phyloP scores from a whole-genome alignment of 2,113 vertebrate genomes.

The Sinocyclocheilus rhinocerous region DNA sequence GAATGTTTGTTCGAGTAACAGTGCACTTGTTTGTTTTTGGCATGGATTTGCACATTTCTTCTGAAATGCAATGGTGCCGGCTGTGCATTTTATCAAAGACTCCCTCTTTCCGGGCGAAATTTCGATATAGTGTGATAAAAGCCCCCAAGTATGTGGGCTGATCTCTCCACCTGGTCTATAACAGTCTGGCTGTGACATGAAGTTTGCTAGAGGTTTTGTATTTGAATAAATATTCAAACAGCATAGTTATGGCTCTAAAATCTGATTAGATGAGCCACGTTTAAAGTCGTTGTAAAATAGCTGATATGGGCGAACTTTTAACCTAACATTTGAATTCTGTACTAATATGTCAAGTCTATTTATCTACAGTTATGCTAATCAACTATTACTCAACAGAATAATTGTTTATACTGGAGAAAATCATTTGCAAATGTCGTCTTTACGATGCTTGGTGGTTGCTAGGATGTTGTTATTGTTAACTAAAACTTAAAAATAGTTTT shows the following conservation, averaged over 20 bases:
- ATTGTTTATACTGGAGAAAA: not conserved
- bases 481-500: not conserved
- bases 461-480: not conserved
- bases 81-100: slow-evolving; percentile 6
- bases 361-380: not conserved
- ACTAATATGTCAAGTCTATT: not conserved
- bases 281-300: not conserved
- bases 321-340: not conserved
- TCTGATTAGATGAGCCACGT: not conserved
- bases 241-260: not conserved
- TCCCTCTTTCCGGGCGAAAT: slow-evolving; percentile 19
- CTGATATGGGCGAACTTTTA: not conserved
- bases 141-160: not conserved
- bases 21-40: slow-evolving; percentile 1
- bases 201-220: not conserved
- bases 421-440: not conserved
- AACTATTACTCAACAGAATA: not conserved
- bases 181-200: not conserved
- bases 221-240: slow-evolving; percentile 21
- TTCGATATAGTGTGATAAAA: slow-evolving; percentile 25
- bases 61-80: slow-evolving; percentile 7
- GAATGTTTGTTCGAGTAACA: slow-evolving; percentile 13
- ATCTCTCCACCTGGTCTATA: not conserved
- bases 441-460: not conserved
- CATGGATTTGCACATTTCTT: not conserved